Evolutionary conservation across 2,113 vertebrate species (phyloP).

Genomic region (Prionailurus viverrinus): DNA sequence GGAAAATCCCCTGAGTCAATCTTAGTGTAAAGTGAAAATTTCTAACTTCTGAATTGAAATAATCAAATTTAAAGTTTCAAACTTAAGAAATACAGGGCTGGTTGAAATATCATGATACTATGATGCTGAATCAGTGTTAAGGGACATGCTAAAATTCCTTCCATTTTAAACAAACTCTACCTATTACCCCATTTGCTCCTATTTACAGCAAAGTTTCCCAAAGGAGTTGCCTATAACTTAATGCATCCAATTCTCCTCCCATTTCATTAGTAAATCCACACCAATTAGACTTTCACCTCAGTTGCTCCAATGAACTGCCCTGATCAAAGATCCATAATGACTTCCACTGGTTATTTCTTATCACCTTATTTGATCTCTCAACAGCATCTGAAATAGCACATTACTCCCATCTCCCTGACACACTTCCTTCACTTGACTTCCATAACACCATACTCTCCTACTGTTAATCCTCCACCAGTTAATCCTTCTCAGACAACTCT

Average conservation of each 20-base stretch:
- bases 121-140: not conserved
- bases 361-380: not conserved
- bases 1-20: not conserved
- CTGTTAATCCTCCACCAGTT: not conserved
- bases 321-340: not conserved
- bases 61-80: conserved; percentile 4
- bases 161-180: not conserved
- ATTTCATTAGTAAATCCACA: not conserved
- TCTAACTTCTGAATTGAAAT: conserved; percentile 48
- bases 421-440: not conserved
- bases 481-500: not conserved
- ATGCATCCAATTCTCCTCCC: not conserved
- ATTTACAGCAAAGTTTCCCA: not conserved
- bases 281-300: not conserved
- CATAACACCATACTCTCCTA: not conserved
- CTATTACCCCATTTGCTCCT: not conserved
- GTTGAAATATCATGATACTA: not conserved
- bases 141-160: not conserved
- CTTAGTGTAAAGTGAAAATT: not conserved
- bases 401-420: not conserved
- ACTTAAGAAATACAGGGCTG: conserved; percentile 30
- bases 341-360: not conserved
- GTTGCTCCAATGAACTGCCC: not conserved
- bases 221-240: not conserved
- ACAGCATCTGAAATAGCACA: not conserved